A percentile compares a stretch with the other conserved stretches of the same genome.
Evolutionary conservation across 2,888 invertebrate genomes (phyloP).

Genomic region (Drosophila niveifrons): DNA sequence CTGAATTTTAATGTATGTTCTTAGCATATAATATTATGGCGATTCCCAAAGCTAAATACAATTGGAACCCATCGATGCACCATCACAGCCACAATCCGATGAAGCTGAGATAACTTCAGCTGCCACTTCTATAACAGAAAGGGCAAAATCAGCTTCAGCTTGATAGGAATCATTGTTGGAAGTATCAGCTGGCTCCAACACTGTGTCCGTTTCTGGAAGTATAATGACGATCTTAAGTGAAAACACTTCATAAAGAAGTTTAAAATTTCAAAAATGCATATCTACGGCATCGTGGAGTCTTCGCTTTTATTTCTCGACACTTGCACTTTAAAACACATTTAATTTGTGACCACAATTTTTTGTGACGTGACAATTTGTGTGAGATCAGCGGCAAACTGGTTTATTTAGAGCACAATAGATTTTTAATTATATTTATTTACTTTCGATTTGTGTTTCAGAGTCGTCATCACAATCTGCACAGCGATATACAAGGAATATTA

Average conservation of each 20-base stretch:
- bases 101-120: not conserved
- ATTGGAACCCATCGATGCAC: conserved; percentile 5
- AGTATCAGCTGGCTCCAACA: not conserved
- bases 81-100: conserved; percentile 12
- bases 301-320: no score
- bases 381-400: no score
- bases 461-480: no score
- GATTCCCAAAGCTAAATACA: not conserved
- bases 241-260: not conserved
- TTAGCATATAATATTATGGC: no score
- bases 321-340: no score
- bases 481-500: no score
- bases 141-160: not conserved
- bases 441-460: no score
- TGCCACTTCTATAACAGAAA: not conserved
- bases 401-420: no score
- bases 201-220: not conserved
- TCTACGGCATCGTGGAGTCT: not conserved
- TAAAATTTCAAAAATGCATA: not conserved
- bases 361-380: no score
- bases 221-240: not conserved
- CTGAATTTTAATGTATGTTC: no score
- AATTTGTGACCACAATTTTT: no score
- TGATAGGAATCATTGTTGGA: not conserved
- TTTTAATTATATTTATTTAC: no score